Conservation (phyloP, 2,113 vertebrate genomes). For the Engraulis encrasicolus region DNA sequence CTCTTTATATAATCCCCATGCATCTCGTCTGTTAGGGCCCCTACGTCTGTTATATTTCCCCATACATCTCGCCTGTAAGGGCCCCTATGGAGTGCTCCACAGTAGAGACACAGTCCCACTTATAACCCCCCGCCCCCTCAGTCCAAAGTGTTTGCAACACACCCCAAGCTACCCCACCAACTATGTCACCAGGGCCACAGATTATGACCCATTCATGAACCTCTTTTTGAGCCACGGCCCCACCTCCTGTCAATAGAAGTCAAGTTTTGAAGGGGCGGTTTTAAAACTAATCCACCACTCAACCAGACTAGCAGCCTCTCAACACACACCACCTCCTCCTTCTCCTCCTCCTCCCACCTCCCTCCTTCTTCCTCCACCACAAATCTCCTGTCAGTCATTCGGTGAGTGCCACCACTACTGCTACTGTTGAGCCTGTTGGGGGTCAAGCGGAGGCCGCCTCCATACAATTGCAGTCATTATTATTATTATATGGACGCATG, state of each 20-base stretch:
- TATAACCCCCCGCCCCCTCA: too few species aligned
- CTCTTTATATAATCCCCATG: too few species aligned
- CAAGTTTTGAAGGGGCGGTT: not conserved
- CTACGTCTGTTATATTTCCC: too few species aligned
- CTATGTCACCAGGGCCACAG: not conserved
- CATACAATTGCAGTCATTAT: conserved; percentile 14
- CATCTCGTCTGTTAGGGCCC: too few species aligned
- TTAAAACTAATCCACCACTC: not conserved
- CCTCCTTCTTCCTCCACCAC: too few species aligned
- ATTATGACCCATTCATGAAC: not conserved
- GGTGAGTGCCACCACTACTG: not conserved
- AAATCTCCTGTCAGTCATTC: conserved; percentile 18
- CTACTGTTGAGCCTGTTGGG: not conserved
- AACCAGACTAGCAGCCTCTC: not conserved
- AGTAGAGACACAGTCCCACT: too few species aligned
- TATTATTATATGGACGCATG: not conserved
- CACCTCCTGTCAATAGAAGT: not conserved
- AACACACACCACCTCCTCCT: not conserved
- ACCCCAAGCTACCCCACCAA: not conserved
- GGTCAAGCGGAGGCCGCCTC: not conserved
- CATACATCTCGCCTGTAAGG: too few species aligned
- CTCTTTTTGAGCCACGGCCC: not conserved
- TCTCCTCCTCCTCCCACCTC: too few species aligned
- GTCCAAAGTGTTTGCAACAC: too few species aligned
- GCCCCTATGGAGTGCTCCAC: too few species aligned